phyloP scores from a whole-genome alignment of 1,140 invertebrate genomes.

The Periplaneta americana region DNA sequence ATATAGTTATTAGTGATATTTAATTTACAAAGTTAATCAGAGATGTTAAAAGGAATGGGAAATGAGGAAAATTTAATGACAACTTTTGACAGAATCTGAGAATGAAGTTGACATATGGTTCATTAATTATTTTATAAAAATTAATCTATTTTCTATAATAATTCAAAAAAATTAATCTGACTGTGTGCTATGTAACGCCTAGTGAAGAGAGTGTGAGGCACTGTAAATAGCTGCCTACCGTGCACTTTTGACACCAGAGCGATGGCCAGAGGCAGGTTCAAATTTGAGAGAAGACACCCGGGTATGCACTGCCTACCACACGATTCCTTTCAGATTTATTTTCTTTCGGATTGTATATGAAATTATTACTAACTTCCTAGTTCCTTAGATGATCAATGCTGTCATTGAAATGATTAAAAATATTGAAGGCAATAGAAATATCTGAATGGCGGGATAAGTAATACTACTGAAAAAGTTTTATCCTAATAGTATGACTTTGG shows the following conservation, averaged over 20 bases:
- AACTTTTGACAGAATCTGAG: too few species aligned
- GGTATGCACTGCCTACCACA: too few species aligned
- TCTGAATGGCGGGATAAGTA: too few species aligned
- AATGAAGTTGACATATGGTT: neutral
- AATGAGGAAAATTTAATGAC: too few species aligned
- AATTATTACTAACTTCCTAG: too few species aligned
- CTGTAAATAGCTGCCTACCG: neutral
- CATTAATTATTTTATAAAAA: neutral
- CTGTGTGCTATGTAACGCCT: neutral
- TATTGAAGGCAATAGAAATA: too few species aligned
- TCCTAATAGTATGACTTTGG: too few species aligned
- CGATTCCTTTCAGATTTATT: neutral
- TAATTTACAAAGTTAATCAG: neutral
- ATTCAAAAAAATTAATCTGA: neutral
- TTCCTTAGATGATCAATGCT: too few species aligned
- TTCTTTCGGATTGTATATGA: neutral
- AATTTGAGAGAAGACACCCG: neutral
- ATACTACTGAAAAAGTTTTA: too few species aligned
- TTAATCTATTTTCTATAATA: neutral
- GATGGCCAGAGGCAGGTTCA: neutral
- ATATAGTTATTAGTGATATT: neutral
- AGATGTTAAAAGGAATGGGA: neutral
- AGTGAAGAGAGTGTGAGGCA: neutral
- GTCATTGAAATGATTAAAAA: too few species aligned
- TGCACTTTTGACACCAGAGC: neutral